Evolutionary conservation across 2,797 vertebrate species (phyloP), one percentile per base, ranked within the genome.

Genomic region (Etheostoma perlongum): DNA sequence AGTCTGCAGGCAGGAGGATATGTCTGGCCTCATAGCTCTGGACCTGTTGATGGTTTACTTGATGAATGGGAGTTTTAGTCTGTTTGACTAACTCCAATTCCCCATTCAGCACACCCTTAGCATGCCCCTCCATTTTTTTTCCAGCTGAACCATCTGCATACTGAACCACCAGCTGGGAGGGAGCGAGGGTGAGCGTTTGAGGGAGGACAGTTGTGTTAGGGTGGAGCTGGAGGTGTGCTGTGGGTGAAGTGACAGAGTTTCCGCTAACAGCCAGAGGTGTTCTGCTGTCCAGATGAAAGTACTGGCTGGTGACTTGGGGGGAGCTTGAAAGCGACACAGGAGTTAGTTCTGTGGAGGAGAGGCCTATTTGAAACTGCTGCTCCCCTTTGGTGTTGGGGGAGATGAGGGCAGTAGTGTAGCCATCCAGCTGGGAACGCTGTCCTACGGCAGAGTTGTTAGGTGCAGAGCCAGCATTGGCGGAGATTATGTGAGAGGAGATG

Each of bases 401-500:
- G 84, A 95, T 88, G 83, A 98, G 94, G 51, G 96, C 95, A 71
- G 97, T 96, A 66, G 94, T 92, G 92, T 99, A 98, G 75, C 97
- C 95, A 67, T 99, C 98, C 83, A 97, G 93, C 63, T 97, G 96
- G 47, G 95, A 89, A 81, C 96, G 96, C 52, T 90, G 90, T 54
- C 83, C 93, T 47, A 96, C 91, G 86, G 94, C 88, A 78, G 96
- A 90, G 72, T 94, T 94, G 82, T 95, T 94, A 0, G 94, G 95
- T 76, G 94, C 92, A 0, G 96, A 93, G 2, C 95, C 93, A 72
- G 96, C 95, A 80, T 92, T 96, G 0, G 98, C 93, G 68, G 97
- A 96, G 88, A 99, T 96, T 87, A 99, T 95, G 92, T 98, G 98
- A 0, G 98, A 99, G 75, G 98, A 97, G 92, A 99, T 97, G 94